Base-by-base conservation (phyloP, 2,888 invertebrate genomes). In the Cephus pulcher region DNA sequence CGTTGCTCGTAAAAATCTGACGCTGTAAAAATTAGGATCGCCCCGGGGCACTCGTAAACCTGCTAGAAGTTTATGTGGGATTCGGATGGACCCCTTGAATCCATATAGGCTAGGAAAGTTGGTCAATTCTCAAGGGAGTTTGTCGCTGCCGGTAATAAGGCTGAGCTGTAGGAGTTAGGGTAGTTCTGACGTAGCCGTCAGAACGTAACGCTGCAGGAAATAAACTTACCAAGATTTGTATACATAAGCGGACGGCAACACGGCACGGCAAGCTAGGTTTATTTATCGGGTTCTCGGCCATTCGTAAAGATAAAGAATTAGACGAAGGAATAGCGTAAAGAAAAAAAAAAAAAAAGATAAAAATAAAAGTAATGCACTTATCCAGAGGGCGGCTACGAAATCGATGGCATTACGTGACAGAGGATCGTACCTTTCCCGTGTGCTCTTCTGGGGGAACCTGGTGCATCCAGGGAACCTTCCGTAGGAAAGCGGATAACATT, bases 1-100 rank as follows among this genome's bases (percentile, higher is more conserved):
- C 56, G 56, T 23, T 23, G 75, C 76, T 80, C 83, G 78, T 83
- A 82, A 83, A 82, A 83, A 83, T 83, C 82, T 83, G 82, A 81
- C 80, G 73, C 76, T 78, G 80, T 81, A 83, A 83, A 81, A 83
- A 83, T 83, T 83, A 83, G 78, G 79, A 83, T 83, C 73, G 82
- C 83, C 79, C 78, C 73, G 76, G 83, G 80, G 68, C 75, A 74
- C 74, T 68, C 73, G 80, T 70, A 76, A 79, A 78, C 78, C 74
- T 33, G 74, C 76, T 75, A 74, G 75, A 81, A 78, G 79, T 83
- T 83, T 81, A 82, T 79, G 80, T 80, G 79, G 75, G 80, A 74
- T 81, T 78, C 78, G 76, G 70, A 34, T 77, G 77, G 78, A 80
- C 40, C 78, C 81, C 79, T 75, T 40, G 78, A 79, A 76, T 69